phyloP scores from a whole-genome alignment of 2,113 vertebrate species.

The Raja brachyura region DNA sequence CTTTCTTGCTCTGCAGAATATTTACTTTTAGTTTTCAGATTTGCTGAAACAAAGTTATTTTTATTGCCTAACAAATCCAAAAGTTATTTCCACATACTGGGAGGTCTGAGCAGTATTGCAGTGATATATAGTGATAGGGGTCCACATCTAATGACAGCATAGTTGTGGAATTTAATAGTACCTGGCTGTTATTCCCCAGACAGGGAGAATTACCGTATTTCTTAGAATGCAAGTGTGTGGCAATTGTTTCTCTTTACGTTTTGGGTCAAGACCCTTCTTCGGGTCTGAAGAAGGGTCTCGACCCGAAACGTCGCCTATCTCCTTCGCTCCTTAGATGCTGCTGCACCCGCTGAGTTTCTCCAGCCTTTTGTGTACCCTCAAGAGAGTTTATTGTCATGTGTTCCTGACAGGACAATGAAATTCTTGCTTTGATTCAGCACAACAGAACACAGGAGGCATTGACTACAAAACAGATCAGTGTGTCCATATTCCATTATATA shows the following conservation, averaged over 20 bases:
- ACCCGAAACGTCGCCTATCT: no score
- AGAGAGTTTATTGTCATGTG: no score
- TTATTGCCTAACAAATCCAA: not conserved
- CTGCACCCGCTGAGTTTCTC: no score
- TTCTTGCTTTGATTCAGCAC: no score
- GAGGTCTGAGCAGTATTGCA: not conserved
- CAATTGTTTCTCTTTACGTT: not conserved
- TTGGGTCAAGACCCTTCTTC: no score
- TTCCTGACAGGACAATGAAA: no score
- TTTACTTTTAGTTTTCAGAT: not conserved
- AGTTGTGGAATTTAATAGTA: constrained; percentile 7
- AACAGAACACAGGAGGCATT: no score
- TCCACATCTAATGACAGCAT: not conserved
- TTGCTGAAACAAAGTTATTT: not conserved
- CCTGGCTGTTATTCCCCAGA: not conserved
- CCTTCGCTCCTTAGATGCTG: no score
- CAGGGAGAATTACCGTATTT: not conserved
- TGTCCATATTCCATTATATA: no score
- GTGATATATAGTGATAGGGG: not conserved
- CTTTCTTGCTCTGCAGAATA: not conserved
- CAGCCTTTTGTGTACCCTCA: no score
- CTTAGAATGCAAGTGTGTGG: not conserved
- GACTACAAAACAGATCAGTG: no score
- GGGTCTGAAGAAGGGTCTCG: no score
- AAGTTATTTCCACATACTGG: not conserved